Conservation (phyloP, 2,797 vertebrate genomes). For the Chelidonichthys spinosus region DNA sequence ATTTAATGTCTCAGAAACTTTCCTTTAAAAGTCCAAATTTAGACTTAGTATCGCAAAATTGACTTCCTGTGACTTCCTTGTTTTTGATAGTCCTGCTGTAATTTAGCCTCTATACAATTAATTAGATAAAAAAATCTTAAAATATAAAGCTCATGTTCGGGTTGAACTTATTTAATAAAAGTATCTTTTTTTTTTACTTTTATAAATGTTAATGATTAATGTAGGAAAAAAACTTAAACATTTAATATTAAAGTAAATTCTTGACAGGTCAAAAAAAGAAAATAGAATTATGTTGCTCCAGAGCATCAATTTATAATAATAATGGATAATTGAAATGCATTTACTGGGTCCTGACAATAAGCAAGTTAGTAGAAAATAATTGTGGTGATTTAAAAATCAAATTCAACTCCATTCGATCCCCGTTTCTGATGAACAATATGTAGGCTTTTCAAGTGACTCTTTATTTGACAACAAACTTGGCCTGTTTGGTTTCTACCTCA, state of each 20-base stretch:
- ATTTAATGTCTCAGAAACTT: neutral
- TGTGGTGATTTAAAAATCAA: too few species aligned
- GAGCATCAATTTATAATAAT: neutral
- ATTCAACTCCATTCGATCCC: neutral
- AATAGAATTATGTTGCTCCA: neutral
- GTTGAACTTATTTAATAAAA: too few species aligned
- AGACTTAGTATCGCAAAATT: neutral
- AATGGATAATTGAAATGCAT: neutral
- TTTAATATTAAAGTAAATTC: neutral
- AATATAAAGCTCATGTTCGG: neutral
- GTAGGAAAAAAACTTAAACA: neutral
- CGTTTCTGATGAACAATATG: constrained; percentile 1
- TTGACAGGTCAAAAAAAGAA: neutral
- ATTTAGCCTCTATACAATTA: neutral
- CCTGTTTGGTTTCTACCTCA: constrained; percentile 84
- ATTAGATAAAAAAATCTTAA: neutral
- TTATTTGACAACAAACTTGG: constrained; percentile 1
- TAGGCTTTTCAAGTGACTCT: neutral
- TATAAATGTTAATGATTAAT: neutral
- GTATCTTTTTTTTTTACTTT: neutral
- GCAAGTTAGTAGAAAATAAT: neutral
- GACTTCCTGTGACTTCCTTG: neutral
- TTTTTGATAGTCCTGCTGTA: neutral
- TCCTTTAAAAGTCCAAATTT: neutral
- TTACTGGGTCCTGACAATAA: neutral